These are phyloP conservation scores for Corythaeola cristata DNA, from an alignment of 2,113 vertebrate species.

Conservation along the genomic window DNA sequence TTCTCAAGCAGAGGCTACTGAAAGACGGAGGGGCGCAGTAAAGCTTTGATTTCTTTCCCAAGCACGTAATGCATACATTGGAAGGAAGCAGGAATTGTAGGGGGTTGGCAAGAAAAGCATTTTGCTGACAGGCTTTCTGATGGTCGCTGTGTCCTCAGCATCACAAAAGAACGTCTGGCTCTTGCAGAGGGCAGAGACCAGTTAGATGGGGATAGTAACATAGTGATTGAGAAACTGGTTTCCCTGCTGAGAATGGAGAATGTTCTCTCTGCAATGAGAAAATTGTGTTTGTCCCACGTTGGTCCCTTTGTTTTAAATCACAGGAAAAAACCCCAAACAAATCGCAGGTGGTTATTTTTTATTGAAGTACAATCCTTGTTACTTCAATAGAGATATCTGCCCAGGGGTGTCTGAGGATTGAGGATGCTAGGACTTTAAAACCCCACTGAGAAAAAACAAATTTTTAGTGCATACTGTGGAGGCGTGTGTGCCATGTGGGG, in stretches of 20 bases:
- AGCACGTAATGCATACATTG: neutral
- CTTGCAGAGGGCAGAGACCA: neutral
- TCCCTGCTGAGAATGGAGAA: neutral
- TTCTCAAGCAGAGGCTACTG: neutral
- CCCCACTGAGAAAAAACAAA: neutral
- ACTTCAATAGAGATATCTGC: neutral
- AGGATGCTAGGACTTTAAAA: neutral
- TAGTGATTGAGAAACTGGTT: neutral
- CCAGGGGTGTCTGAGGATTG: neutral
- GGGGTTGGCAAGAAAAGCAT: neutral
- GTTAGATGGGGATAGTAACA: neutral
- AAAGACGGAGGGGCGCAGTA: neutral
- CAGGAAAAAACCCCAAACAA: neutral
- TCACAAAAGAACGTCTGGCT: neutral
- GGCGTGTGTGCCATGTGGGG: neutral
- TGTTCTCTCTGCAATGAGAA: neutral
- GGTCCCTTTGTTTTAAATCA: neutral
- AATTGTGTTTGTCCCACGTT: neutral
- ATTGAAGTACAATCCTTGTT: neutral
- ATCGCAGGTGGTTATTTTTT: neutral
- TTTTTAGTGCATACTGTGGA: fast-evolving
- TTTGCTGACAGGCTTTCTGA: neutral
- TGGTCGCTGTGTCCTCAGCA: neutral
- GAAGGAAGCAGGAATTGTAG: neutral
- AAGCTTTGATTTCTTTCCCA: neutral